Base-by-base conservation (phyloP, 2,888 invertebrate genomes). In the Lampropteryx suffumata region DNA sequence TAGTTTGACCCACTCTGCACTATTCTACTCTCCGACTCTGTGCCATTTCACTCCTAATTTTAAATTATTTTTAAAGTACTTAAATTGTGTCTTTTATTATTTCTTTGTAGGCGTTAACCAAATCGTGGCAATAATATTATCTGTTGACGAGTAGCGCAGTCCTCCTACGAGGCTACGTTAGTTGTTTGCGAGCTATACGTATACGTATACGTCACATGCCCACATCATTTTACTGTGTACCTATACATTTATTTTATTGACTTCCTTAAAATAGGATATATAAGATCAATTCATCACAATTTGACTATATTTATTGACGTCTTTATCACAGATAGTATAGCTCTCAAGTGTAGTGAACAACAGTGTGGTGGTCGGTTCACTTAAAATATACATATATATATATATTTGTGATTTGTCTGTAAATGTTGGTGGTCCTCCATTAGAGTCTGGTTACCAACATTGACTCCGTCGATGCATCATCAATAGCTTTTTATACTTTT, bases 401-500 rank as follows among this genome's bases (percentile, higher is more conserved):
- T 28, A 24, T 28, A 10, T 11, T 21, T 34, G 28, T 46, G 35
- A 35, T 36, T 39, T 17, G 24, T 13, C 24, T 36, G 41, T 46
- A 41, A 52, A 40, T 33, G 42, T 33, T 43, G 34, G 11, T 44
- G 42, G 35, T 43, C 24, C 7, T 42, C 34, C 40, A 47, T 54
- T 17, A 43, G 50, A 58, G 7, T 67, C 56, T 73, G 59, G 73
- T 68, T 66, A 70, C 67, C 8, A 55, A 59, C 35, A 46, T 39
- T 39, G 40, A 33, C 34, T 42, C 35, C 30, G 44, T 44, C 50
- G 51, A 48, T 48, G 49, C 50, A 57, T 73, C 80, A 83, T 85
- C 86, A 84, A 82, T 71, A 71, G 71, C 73, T 78, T 74, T 58
- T 52, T 53, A 47, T 79, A 76, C 78, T 79, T 82, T 81, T 82